phyloP scores from a whole-genome alignment of 2,888 invertebrate genomes.

The Agonopterix heracliana region DNA sequence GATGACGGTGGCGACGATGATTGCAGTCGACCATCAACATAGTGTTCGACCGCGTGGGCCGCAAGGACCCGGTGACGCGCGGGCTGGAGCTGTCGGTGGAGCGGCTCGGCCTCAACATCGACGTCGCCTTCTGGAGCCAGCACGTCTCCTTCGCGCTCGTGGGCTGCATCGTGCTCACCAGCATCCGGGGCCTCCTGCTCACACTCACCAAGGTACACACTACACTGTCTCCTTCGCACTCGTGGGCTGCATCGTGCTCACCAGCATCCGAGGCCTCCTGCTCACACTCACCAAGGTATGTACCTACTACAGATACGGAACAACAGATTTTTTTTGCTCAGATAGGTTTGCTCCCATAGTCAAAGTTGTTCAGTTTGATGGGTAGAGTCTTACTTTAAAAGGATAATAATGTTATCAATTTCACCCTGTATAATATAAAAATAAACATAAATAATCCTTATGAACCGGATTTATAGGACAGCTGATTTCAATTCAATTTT shows the following conservation, averaged over 20 bases:
- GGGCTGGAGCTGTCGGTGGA: conserved; percentile 97
- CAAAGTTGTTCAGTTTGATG: no score
- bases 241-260: conserved; percentile 98
- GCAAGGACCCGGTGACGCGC: conserved; percentile 97
- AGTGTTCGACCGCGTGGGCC: conserved; percentile 98
- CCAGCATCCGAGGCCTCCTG: conserved; percentile 96
- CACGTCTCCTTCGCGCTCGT: conserved; percentile 98
- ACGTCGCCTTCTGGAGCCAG: conserved; percentile 99
- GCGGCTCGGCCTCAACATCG: conserved; percentile 96
- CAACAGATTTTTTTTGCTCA: no score
- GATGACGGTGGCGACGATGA: no score
- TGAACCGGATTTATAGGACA: no score
- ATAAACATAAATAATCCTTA: no score
- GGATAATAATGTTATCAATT: no score
- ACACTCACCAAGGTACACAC: conserved; percentile 93
- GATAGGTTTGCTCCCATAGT: no score
- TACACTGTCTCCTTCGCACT: conserved; percentile 95
- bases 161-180: conserved; percentile 98
- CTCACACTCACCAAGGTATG: conserved; percentile 96
- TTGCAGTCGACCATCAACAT: conserved; percentile 98
- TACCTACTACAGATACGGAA: not conserved
- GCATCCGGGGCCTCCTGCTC: conserved; percentile 95
- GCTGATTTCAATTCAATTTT: no score
- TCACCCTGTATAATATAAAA: no score
- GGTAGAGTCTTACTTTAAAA: no score